Conservation (phyloP, 2,113 vertebrate genomes). For the Climacteris rufus region DNA sequence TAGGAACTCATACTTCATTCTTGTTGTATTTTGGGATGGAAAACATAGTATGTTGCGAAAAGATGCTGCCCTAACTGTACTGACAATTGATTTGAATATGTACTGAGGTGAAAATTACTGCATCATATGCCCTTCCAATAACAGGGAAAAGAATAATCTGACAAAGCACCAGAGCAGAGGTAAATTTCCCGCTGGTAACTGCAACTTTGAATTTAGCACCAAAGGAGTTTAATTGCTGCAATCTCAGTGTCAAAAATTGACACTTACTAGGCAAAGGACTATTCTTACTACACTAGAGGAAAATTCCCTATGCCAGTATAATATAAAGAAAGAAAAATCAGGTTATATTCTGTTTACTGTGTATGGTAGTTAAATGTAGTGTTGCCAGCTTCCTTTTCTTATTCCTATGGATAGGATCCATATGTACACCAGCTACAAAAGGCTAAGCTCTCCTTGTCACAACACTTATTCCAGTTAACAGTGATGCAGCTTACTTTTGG, state of each 20-base stretch:
- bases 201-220: neutral
- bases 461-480: neutral
- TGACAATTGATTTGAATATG: neutral
- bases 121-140: neutral
- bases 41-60: neutral
- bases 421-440: neutral
- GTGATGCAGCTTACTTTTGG: neutral
- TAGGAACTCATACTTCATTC: neutral
- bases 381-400: neutral
- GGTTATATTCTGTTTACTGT: neutral
- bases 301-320: neutral
- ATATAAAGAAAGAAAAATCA: neutral
- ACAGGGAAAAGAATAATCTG: neutral
- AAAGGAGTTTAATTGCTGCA: neutral
- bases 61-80: neutral
- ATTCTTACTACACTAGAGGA: neutral
- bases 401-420: neutral
- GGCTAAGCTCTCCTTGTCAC: neutral
- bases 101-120: slow-evolving; percentile 3
- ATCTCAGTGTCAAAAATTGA: neutral
- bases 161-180: neutral
- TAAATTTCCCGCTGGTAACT: neutral
- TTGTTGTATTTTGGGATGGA: neutral
- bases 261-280: neutral
- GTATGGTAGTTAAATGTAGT: neutral